Evolutionary conservation across 2,797 vertebrate genomes (phyloP).

Genomic region (Dallia pectoralis): DNA sequence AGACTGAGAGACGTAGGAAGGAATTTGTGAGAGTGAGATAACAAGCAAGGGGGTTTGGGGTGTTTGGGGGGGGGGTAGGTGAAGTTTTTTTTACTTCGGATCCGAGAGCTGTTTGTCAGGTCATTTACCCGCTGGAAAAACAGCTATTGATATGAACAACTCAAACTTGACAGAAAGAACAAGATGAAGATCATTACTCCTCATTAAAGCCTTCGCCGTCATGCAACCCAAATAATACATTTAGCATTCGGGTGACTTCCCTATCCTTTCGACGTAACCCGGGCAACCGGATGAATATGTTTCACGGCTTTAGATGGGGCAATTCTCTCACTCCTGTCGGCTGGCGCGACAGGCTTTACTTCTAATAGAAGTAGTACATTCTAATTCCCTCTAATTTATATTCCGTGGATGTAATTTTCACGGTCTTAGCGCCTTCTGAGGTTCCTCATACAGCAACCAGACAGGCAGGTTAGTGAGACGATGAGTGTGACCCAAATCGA

Average conservation of each 20-base stretch:
- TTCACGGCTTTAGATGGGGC: too few relatives aligned
- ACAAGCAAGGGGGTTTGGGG: too few relatives aligned
- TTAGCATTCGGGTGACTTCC: neutral
- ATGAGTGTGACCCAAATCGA: neutral
- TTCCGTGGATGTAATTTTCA: neutral
- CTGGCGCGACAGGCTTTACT: neutral
- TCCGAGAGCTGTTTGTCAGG: too few relatives aligned
- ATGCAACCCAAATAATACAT: neutral
- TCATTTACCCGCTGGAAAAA: neutral
- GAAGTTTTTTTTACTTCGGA: too few relatives aligned
- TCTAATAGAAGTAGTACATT: neutral
- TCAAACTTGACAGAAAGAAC: neutral
- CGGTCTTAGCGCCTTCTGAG: neutral
- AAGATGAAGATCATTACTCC: neutral
- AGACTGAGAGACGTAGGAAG: too few relatives aligned
- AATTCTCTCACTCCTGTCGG: neutral
- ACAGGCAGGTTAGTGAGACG: neutral
- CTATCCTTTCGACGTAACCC: neutral
- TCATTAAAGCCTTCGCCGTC: neutral
- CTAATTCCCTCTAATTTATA: neutral
- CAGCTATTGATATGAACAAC: neutral
- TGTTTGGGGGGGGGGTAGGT: too few relatives aligned
- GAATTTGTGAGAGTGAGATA: too few relatives aligned
- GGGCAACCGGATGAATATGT: neutral
- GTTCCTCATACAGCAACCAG: neutral